phyloP scores from a whole-genome alignment of 2,797 vertebrate species.

The Sebastolobus altivelis region DNA sequence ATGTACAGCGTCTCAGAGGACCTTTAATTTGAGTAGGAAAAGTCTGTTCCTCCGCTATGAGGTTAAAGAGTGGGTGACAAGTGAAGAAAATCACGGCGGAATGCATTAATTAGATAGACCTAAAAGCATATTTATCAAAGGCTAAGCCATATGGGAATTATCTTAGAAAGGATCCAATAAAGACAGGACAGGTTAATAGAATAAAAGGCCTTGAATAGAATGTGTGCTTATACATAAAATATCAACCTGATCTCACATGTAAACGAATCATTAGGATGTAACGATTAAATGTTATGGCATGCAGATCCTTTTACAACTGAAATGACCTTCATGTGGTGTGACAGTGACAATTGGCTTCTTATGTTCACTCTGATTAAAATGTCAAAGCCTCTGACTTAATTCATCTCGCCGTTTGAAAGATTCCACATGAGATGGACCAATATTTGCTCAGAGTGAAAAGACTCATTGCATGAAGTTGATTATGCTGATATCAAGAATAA shows the following conservation, averaged over 20 bases:
- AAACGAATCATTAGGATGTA: constrained; percentile 77
- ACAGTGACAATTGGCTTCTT: constrained; percentile 65
- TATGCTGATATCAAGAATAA: constrained; percentile 54
- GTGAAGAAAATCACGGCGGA: constrained; percentile 78
- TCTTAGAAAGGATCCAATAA: constrained; percentile 76
- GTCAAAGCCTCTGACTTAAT: constrained; percentile 71
- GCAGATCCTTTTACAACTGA: constrained; percentile 56
- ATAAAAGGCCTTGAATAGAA: constrained; percentile 79
- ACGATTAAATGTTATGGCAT: constrained; percentile 68
- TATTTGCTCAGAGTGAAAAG: constrained; percentile 73
- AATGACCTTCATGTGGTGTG: constrained; percentile 70
- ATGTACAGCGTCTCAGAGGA: constrained; percentile 84
- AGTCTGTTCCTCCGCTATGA: constrained; percentile 77
- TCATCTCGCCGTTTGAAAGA: constrained; percentile 58
- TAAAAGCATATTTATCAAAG: constrained; percentile 87
- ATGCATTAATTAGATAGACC: constrained; percentile 86
- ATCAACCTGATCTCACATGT: constrained; percentile 77
- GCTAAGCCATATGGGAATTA: constrained; percentile 81
- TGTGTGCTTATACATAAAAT: constrained; percentile 81
- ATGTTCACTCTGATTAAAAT: constrained; percentile 74
- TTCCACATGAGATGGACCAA: constrained; percentile 66
- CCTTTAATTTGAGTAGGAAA: constrained; percentile 85
- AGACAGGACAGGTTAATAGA: constrained; percentile 81
- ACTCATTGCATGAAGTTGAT: constrained; percentile 44
- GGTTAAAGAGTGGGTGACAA: constrained; percentile 84